A percentile compares a stretch with the other conserved stretches of the same genome.
These are phyloP conservation scores for Zosterops borbonicus DNA, from an alignment of 2,113 vertebrate genomes.

Conservation along the genomic window DNA sequence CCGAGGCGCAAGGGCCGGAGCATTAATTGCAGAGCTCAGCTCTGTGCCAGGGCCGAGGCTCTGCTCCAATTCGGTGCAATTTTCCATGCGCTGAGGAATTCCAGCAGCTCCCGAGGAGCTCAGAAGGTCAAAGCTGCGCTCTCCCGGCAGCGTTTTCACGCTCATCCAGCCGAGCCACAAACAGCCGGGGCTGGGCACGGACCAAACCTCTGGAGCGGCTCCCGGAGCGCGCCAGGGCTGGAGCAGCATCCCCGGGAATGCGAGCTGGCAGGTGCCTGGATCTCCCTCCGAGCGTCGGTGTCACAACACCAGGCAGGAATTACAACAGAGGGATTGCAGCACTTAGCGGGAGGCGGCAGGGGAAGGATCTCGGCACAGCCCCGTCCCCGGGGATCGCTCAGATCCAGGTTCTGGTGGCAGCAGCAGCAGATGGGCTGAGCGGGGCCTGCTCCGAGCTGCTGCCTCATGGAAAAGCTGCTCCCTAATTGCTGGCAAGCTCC, in stretches of 20 bases:
- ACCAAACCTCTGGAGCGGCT: neutral
- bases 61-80: conserved; percentile 59
- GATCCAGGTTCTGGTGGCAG: neutral
- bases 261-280: neutral
- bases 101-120: conserved; percentile 19
- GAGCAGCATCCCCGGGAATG: neutral
- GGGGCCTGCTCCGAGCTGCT: neutral
- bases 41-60: conserved; percentile 7
- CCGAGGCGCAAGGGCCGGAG: neutral
- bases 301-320: neutral
- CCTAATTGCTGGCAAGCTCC: neutral
- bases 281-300: neutral
- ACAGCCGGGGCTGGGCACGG: neutral
- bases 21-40: neutral
- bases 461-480: neutral
- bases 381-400: neutral
- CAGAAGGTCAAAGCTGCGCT: neutral
- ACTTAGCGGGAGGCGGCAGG: neutral
- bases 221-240: neutral
- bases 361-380: neutral
- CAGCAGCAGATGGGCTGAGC: neutral
- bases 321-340: neutral
- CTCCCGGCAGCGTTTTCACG: neutral
- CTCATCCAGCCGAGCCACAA: neutral
- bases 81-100: conserved; percentile 26